phyloP scores from a whole-genome alignment of 2,888 invertebrate genomes.

The Dimorphilus gyrociliatus region DNA sequence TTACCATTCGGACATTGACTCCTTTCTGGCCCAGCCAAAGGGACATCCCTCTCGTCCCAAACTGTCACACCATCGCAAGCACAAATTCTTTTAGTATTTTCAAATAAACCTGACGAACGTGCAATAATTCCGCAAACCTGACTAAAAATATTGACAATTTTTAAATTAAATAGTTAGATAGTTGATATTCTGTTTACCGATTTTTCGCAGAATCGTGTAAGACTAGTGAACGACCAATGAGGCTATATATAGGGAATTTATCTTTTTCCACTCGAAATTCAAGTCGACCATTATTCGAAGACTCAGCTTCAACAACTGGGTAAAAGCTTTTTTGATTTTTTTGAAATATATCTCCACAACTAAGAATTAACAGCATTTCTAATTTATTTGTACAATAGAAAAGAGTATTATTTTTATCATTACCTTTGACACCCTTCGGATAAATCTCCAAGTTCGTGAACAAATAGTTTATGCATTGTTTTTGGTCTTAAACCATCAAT shows the following conservation, averaged over 20 bases:
- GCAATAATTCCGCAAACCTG: conserved; percentile 73
- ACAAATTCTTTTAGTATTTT: conserved; percentile 71
- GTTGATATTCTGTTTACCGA: no score
- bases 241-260: conserved; percentile 45
- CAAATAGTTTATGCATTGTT: conserved; percentile 43
- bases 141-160: conserved; percentile 38
- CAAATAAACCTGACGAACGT: conserved; percentile 65
- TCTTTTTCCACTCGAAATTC: conserved; percentile 49
- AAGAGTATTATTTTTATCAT: not conserved
- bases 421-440: conserved; percentile 48
- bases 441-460: conserved; percentile 59
- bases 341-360: not conserved
- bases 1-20: no score
- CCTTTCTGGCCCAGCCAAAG: conserved; percentile 12
- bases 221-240: conserved; percentile 53
- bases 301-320: conserved; percentile 46
- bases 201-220: no score
- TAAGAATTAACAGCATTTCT: conserved; percentile 2
- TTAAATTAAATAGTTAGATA: no score
- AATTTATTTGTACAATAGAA: not conserved
- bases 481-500: conserved; percentile 59
- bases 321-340: not conserved
- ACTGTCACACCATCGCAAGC: conserved; percentile 73
- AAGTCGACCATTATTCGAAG: conserved; percentile 48
- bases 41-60: conserved; percentile 57